Evolutionary conservation across 2,888 invertebrate species (phyloP).

Genomic region (Trichacis sp.): DNA sequence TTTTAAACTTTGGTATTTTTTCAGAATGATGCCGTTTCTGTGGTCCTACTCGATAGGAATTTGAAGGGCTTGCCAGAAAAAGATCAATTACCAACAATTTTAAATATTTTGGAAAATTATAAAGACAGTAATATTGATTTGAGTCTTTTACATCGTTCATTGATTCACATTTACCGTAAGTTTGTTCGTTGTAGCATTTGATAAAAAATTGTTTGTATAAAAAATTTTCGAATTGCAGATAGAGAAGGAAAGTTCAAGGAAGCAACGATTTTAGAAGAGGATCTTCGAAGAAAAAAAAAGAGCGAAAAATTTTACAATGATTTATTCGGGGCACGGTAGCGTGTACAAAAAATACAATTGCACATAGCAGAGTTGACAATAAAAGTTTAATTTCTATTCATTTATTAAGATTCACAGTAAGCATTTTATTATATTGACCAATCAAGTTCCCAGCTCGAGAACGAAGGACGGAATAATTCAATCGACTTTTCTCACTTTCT

Average conservation of each 20-base stretch:
- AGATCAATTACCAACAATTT: neutral
- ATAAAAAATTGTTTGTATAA: too few species aligned
- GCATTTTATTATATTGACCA: slow-evolving; percentile 72
- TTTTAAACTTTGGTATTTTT: too few species aligned
- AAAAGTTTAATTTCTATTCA: neutral
- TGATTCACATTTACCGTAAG: neutral
- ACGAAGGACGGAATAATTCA: slow-evolving; percentile 72
- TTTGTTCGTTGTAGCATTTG: too few species aligned
- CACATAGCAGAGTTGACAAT: too few species aligned
- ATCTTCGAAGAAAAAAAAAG: neutral
- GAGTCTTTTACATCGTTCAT: neutral
- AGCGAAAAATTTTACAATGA: neutral
- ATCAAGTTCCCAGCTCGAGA: slow-evolving; percentile 61
- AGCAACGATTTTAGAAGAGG: neutral
- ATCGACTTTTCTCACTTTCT: slow-evolving; percentile 76
- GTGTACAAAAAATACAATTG: too few species aligned
- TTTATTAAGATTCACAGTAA: slow-evolving; percentile 56
- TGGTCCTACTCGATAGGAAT: neutral
- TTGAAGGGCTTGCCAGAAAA: slow-evolving; percentile 2
- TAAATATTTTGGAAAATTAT: neutral
- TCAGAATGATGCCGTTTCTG: neutral
- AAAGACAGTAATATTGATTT: neutral
- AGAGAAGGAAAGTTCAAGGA: slow-evolving; percentile 3
- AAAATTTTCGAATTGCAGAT: too few species aligned
- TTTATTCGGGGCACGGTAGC: too few species aligned